Percentiles rank a stretch among this genome's conserved stretches.
phyloP scores from a whole-genome alignment of 2,113 vertebrate species.

The Falcunculus frontatus region DNA sequence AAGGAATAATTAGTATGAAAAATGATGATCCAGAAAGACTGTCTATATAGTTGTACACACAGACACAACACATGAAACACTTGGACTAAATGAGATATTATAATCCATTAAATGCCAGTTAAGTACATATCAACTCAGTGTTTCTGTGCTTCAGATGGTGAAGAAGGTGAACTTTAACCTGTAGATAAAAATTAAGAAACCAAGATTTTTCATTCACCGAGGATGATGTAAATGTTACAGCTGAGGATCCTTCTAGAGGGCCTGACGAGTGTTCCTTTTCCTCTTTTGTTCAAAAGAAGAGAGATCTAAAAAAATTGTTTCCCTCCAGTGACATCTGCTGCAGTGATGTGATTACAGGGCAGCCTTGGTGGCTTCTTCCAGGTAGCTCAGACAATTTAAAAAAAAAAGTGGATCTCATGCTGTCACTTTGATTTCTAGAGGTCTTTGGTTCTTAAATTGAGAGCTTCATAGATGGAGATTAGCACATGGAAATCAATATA shows the following conservation, averaged over 20 bases:
- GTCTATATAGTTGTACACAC: background rate
- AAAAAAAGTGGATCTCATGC: background rate
- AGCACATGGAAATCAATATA: background rate
- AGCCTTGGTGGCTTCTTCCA: background rate
- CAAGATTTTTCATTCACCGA: background rate
- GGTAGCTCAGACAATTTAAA: background rate
- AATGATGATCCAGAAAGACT: background rate
- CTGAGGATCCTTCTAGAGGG: background rate
- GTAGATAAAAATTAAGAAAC: background rate
- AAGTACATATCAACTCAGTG: background rate
- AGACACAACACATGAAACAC: background rate
- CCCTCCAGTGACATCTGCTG: background rate
- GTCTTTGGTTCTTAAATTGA: background rate
- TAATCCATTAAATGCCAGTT: background rate
- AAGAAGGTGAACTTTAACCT: background rate
- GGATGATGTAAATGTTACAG: background rate
- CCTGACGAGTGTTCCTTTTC: background rate
- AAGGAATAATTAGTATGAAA: background rate
- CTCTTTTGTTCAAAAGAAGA: background rate
- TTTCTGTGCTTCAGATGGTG: background rate
- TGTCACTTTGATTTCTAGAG: background rate
- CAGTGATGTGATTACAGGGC: background rate
- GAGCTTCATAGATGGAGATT: background rate
- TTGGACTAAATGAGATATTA: background rate
- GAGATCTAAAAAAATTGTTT: background rate